Evolutionary conservation across 2,113 vertebrate genomes (phyloP), one percentile per base, ranked within the genome.

Genomic region (Spermophilus dauricus): DNA sequence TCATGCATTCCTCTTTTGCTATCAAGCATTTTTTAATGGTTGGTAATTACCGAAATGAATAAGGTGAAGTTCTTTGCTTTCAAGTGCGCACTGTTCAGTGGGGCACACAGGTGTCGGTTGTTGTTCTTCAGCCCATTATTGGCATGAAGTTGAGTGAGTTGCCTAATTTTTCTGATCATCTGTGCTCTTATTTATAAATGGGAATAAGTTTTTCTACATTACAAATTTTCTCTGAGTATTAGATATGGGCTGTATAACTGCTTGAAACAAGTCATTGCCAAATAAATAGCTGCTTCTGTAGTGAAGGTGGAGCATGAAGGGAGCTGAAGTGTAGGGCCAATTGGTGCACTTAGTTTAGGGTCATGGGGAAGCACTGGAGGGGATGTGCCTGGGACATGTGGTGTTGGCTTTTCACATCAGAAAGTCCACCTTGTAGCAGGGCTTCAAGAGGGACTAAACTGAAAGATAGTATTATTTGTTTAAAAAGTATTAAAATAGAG

Each of bases 401-500:
- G 24, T 58, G 26, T 63, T 18, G 24, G 11, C 9, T 91, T 84
- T 72, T 93, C 63, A 67, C 14, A 42, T 42, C 34, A 80, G 58
- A 45, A 87, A 61, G 58, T 45, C 83, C 9, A 84, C 14, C 42
- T 95, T 84, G 56, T 72, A 86, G 39, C 34, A 86, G 51, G 11
- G 14, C 53, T 94, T n/a, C 30, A 72, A 56, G 39, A 45, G 32
- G 51, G 28, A 53, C 28, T 61, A 82, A 89, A 12, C 0, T 65
- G 61, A 82, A 92, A 42, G 45, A 84, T 1, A 90, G 48, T 28
- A 87, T 75, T 26, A 88, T 96, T 34, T 22, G 75, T 91, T 75
- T 91, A 34, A 16, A 91, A 91, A 92, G 20, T 77, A 72, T 77
- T 82, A 32, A 73, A 67, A 85, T n/a, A 88, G 51, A 86, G 18